Evolutionary conservation across 2,113 vertebrate genomes (phyloP), one percentile per base, ranked within the genome.

Genomic region (Hemicordylus capensis): DNA sequence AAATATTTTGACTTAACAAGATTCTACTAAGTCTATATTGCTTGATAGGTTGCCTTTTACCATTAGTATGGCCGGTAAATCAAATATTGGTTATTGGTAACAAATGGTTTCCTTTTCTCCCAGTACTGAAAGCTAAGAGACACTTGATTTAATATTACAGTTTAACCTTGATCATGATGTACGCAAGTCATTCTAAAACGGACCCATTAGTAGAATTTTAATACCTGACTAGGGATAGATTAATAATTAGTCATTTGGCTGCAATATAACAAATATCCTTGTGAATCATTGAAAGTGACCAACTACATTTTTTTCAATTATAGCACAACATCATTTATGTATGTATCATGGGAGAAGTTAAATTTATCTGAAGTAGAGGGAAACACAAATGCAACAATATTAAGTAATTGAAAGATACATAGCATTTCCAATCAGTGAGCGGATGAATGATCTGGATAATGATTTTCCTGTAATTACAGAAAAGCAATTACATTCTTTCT

Each of bases 1-100:
- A n/a, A 3, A 17, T 83, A 87, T 34, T 88, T 79, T 79, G 78
- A 8, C 80, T 39, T n/a, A 48, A 20, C 6, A 39, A 66, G 10
- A 64, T 19, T 39, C 42, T 37, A 26, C n/a, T 26, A 20, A 66
- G 1, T 66, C 51, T 8, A 34, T 26, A 37, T 14, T 39, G 46
- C 81, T 93, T 92, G 83, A 7, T 51, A 75, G 24, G 83, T 64
- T 82, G 83, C 14, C 4, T 85, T 88, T 9, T 74, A 54, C 78
- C 85, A 81, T 89, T 92, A 64, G 37, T 17, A 4, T 78, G 44
- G n/a, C 72, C 81, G 81, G 78, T 87, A 89, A 85, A 84, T 83
- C 83, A 12, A 1, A 84, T 69, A 61, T 0, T 4, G 2, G 69
- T 85, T 90, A 67, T 84, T 61, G 37, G 28, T 3, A 70, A 75